Base-by-base conservation (phyloP, 2,888 invertebrate genomes). In the Trissonchulus latispiculum region DNA sequence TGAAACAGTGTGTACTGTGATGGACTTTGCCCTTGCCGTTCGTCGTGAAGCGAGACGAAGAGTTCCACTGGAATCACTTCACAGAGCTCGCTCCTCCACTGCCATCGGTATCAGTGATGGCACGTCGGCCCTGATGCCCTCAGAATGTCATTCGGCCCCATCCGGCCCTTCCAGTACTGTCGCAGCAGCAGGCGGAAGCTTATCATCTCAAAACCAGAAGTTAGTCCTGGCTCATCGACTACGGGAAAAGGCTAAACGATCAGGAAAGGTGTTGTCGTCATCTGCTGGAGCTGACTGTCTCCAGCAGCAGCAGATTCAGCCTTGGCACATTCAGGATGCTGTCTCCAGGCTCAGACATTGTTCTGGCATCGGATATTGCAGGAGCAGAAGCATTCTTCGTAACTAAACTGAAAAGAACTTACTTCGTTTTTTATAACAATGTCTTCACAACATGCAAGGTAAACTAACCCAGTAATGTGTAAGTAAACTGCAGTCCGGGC, bases 1-100 rank as follows among this genome's bases (percentile, higher is more conserved):
- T 82, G 93, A 95, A 85, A 92, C 92, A 0, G 90, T 95, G 3
- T 93, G 93, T 62, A 35, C 37, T 18, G 32, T 74, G 33, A 59
- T 74, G 2, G 74, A 74, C 31, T 73, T 33, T 59, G 73, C 73
- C 2, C 35, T 73, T 2, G 18, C 37, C 3, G 62, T 73, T 2
- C 29, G 32, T 35, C 73, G 71, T n/a, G 62, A 73, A 71, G 61
- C 72, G 48, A n/a, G 28, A 48, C 61, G 48, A 23, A 48, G 71
- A 2, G 29, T 72, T 3, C 72, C 32, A 2, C 72, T 32, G 18
- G 71, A 71, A 33, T 33, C 69, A n/a, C 3, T 33, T 28, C 36
- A 68, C n/a, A 2, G 48, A 48, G 48, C 23, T 8, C 8, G 23
- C 8, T 23, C 48, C 8, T 8, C 23, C 8, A n/a, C n/a, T n/a